These are phyloP conservation scores for Smittia aterrima DNA, from an alignment of 2,888 invertebrate species.

Conservation along the genomic window DNA sequence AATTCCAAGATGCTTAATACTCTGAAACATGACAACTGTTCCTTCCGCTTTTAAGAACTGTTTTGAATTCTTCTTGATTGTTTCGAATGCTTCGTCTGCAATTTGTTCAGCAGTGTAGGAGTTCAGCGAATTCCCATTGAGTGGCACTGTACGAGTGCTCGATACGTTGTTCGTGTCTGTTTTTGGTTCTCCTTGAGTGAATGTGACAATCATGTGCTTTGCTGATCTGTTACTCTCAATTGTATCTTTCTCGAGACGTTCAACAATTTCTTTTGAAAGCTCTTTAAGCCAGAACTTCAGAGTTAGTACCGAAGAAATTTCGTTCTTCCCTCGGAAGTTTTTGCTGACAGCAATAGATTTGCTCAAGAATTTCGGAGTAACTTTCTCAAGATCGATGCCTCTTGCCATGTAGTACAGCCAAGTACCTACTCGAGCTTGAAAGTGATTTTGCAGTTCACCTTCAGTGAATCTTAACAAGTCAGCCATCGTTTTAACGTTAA, in stretches of 20 bases:
- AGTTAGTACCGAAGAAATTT: constrained; percentile 64
- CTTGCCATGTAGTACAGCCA: constrained; percentile 85
- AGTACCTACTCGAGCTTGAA: constrained; percentile 81
- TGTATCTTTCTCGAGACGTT: constrained; percentile 76
- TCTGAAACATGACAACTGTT: constrained; percentile 53
- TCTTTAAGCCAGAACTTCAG: constrained; percentile 79
- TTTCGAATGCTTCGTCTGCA: constrained; percentile 62
- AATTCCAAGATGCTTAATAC: constrained; percentile 70
- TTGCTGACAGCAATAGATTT: constrained; percentile 97
- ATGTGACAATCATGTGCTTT: constrained; percentile 73
- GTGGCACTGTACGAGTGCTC: constrained; percentile 64
- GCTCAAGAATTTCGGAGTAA: constrained; percentile 76
- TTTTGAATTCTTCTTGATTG: constrained; percentile 63
- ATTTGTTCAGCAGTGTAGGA: constrained; percentile 67
- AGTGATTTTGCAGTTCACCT: constrained; percentile 67
- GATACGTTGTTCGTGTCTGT: constrained; percentile 57
- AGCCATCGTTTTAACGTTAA: constrained; percentile 75
- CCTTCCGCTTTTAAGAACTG: constrained; percentile 49
- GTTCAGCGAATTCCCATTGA: constrained; percentile 50
- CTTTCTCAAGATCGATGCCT: constrained; percentile 85
- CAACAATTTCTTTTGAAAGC: constrained; percentile 76
- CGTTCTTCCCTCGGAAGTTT: constrained; percentile 80
- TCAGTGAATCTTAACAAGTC: constrained; percentile 72
- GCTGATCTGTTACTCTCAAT: constrained; percentile 79
- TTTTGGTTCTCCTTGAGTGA: constrained; percentile 50